Conservation (phyloP, 2,888 invertebrate species). For the Monoplex corrugatus region DNA sequence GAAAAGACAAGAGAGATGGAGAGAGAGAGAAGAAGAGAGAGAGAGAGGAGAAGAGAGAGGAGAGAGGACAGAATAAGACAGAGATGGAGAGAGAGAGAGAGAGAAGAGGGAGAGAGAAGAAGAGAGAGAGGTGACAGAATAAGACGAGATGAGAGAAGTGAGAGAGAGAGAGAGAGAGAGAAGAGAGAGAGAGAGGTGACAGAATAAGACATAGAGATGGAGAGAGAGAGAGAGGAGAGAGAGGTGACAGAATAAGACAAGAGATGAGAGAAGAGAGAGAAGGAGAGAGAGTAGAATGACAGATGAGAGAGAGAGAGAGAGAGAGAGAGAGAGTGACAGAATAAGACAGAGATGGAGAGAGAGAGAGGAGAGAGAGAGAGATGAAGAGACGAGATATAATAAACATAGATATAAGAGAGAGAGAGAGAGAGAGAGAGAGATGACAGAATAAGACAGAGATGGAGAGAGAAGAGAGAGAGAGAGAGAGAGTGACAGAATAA, state of each 20-base stretch:
- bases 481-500: no score
- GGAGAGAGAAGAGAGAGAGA: no score
- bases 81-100: no score
- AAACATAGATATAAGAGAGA: background rate
- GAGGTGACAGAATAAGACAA: background rate
- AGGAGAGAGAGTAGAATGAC: no score
- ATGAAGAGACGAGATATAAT: no score
- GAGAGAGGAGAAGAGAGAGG: background rate
- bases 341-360: background rate
- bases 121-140: background rate
- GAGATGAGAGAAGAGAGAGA: background rate
- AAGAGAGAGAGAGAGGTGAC: no score
- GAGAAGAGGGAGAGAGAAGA: background rate
- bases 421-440: constrained; percentile 6
- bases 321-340: constrained; percentile 11
- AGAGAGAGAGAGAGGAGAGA: background rate
- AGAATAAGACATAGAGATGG: background rate
- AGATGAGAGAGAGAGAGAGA: background rate
- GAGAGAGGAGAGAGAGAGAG: no score
- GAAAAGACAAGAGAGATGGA: no score
- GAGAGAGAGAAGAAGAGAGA: no score
- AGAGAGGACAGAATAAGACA: no score
- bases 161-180: background rate
- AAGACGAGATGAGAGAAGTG: background rate
- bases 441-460: no score